Evolutionary conservation across 1,140 invertebrate genomes (phyloP).

Genomic region (Neomicropteryx cornuta): DNA sequence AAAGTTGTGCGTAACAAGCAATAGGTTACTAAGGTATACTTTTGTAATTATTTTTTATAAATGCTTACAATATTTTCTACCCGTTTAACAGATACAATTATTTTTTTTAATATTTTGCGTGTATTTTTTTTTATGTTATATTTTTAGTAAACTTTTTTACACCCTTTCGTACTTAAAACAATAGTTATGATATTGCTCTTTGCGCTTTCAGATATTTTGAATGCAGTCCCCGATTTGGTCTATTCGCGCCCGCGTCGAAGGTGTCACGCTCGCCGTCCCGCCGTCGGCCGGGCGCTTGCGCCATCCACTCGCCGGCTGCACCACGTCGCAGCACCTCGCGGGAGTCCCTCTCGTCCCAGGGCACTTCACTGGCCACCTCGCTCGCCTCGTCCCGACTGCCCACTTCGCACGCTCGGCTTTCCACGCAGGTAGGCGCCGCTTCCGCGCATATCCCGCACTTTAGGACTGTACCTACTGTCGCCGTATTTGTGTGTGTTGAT

Average conservation of each 20-base stretch:
- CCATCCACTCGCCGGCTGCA: constrained; percentile 47
- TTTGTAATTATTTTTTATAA: no score
- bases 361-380: constrained; percentile 54
- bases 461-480: no score
- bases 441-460: no score
- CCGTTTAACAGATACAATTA: no score
- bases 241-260: constrained; percentile 86
- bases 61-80: no score
- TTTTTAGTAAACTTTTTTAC: not conserved
- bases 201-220: constrained; percentile 76
- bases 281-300: constrained; percentile 51
- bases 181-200: not conserved
- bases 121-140: not conserved
- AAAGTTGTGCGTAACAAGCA: no score
- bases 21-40: no score
- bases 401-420: no score
- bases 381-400: constrained; percentile 31
- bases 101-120: not conserved
- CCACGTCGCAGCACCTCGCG: constrained; percentile 66
- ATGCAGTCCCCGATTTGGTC: constrained; percentile 78
- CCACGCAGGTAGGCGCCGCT: no score
- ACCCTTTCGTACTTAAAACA: not conserved
- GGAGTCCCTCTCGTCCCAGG: constrained; percentile 72
- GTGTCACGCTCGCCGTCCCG: constrained; percentile 72
- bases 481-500: no score